These are phyloP conservation scores for Paramormyrops kingsleyae DNA, from an alignment of 2,113 vertebrate genomes.

Conservation along the genomic window DNA sequence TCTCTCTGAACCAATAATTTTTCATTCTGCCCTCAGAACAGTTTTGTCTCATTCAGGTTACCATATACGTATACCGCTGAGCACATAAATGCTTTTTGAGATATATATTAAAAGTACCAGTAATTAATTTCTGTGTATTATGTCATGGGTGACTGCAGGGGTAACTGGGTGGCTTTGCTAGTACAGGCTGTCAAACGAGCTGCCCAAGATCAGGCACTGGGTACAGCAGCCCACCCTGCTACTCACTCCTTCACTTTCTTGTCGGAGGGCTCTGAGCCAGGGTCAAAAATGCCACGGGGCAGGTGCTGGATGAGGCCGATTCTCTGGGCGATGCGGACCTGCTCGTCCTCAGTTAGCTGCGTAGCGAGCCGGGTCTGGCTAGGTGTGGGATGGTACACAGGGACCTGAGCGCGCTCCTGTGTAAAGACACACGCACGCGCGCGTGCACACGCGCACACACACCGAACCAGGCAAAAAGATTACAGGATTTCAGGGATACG, in stretches of 20 bases:
- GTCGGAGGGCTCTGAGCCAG: conserved; percentile 48
- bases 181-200: background rate
- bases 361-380: conserved; percentile 44
- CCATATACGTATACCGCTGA: background rate
- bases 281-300: conserved; percentile 56
- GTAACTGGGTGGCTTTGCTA: background rate
- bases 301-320: conserved; percentile 65
- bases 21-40: too few relatives aligned
- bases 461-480: background rate
- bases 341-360: conserved; percentile 62
- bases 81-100: background rate
- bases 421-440: background rate
- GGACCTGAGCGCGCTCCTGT: conserved; percentile 52
- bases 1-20: too few relatives aligned
- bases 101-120: background rate
- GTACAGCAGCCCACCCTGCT: background rate
- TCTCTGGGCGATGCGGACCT: conserved; percentile 58
- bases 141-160: background rate
- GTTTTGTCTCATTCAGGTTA: background rate
- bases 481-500: background rate
- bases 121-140: background rate
- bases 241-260: conserved; percentile 61
- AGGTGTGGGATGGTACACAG: conserved; percentile 43
- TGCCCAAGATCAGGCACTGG: background rate
- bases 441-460: background rate